phyloP scores from a whole-genome alignment of 2,888 invertebrate species.

The Platynereis dumerilii region DNA sequence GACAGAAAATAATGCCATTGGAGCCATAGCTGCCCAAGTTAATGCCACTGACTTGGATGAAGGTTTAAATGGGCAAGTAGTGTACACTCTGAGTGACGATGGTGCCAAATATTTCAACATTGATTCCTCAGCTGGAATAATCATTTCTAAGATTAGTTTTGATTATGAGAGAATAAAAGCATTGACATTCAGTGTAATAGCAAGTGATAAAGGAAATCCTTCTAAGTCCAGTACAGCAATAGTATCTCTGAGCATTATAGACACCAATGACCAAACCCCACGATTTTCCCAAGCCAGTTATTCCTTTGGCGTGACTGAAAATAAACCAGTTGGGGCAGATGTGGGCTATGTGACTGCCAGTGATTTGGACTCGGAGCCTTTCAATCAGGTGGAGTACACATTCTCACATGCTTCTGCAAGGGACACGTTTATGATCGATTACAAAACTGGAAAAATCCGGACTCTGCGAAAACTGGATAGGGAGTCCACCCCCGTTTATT shows the following conservation, averaged over 20 bases:
- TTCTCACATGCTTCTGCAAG: slow-evolving; percentile 7
- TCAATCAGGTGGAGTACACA: slow-evolving; percentile 15
- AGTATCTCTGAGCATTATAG: slow-evolving; percentile 56
- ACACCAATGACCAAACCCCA: slow-evolving; percentile 29
- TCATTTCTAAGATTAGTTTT: slow-evolving; percentile 14
- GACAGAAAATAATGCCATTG: slow-evolving; percentile 42
- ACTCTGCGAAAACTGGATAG: slow-evolving; percentile 82
- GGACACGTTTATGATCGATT: slow-evolving; percentile 84
- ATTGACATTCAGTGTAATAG: slow-evolving; percentile 72
- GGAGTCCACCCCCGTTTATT: slow-evolving; percentile 79
- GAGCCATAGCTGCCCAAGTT: slow-evolving; percentile 76
- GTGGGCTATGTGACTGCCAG: slow-evolving; percentile 20
- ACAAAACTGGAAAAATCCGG: slow-evolving; percentile 83
- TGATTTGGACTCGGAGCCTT: slow-evolving; percentile 15
- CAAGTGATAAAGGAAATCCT: slow-evolving; percentile 82
- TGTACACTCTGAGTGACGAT: slow-evolving; percentile 13
- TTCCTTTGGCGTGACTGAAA: slow-evolving; percentile 28
- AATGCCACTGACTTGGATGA: slow-evolving; percentile 86
- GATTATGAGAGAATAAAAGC: slow-evolving; percentile 13
- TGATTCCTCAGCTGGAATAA: slow-evolving; percentile 10
- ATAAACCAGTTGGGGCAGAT: slow-evolving; percentile 20
- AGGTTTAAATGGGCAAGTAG: slow-evolving; percentile 71
- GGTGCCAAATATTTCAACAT: slow-evolving; percentile 5
- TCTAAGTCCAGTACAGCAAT: slow-evolving; percentile 89
- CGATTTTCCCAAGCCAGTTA: slow-evolving; percentile 21